Evolutionary conservation across 1,140 invertebrate species (phyloP), one percentile per base, ranked within the genome.

Genomic region (Phymastichus coffea): DNA sequence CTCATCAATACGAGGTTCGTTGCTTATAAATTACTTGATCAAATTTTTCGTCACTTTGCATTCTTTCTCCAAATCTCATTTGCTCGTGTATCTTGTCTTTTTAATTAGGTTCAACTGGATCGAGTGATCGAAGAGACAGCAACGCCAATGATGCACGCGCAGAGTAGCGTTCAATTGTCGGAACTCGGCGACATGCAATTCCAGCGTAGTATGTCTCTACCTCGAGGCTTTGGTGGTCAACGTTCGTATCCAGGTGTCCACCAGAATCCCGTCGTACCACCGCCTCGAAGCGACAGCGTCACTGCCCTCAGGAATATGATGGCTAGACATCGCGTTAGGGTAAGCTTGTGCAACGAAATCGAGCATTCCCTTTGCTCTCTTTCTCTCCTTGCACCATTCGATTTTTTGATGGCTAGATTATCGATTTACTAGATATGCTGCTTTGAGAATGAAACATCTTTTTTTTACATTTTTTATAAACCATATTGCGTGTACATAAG

Each of bases 251-350:
- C 74, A 0, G 66, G 65, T 14, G 48, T 70, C 3, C 67, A 71
- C 44, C 70, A 73, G 19, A 60, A 63, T 9, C 26, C 35, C 7
- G 78, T 79, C 0, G 74, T 79, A 25, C 70, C 75, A 1, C 74
- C 79, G n/a, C 79, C 79, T 0, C 70, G 80, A 9, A 78, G 78
- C 53, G 80, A 81, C 65, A 80, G 79, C 26, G 79, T 80, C 66
- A 74, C 74, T 38, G 78, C 75, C 6, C 62, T 80, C 4, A 70
- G 71, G 38, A 81, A 75, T 23, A 74, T 81, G 55, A 76, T 81
- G 52, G 70, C 70, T 0, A 69, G 77, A 10, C 77, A 76, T 22
- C 67, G 73, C 56, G 66, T 77, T n/a, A 69, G 75, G 67, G 79
- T 80, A 60, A 74, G 66, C 56, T 35, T n/a, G 28, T 33, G n/a